Conservation (phyloP, 2,888 invertebrate genomes). For the Nymphalis c-album region DNA sequence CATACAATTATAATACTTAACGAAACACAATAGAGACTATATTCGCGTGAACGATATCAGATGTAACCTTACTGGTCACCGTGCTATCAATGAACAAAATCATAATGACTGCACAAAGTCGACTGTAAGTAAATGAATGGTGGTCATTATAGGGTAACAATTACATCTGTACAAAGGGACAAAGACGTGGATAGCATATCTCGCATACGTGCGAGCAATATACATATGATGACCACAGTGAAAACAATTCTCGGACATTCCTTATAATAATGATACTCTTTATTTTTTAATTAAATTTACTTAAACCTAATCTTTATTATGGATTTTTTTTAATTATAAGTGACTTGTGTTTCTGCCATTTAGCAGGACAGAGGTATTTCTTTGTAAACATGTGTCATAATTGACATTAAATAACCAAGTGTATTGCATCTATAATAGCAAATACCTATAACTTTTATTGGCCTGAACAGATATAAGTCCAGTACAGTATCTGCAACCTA, state of each 20-base stretch:
- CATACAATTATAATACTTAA: not conserved
- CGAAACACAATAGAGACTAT: conserved; percentile 14
- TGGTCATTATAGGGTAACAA: conserved; percentile 59
- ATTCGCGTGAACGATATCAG: conserved; percentile 26
- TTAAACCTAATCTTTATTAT: too few relatives aligned
- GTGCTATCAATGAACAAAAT: conserved; percentile 41
- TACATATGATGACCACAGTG: conserved; percentile 41
- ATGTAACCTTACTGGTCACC: conserved; percentile 30
- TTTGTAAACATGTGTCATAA: too few relatives aligned
- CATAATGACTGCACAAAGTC: conserved; percentile 43
- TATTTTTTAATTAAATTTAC: too few relatives aligned
- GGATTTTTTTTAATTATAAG: too few relatives aligned
- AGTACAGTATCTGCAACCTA: too few relatives aligned
- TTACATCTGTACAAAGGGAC: conserved; percentile 54
- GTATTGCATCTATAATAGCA: too few relatives aligned
- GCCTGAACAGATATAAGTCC: too few relatives aligned
- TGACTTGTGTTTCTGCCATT: too few relatives aligned
- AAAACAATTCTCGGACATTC: not conserved
- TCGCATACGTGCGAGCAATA: conserved; percentile 34
- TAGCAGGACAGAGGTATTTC: too few relatives aligned
- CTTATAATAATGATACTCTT: not conserved
- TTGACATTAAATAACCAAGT: too few relatives aligned
- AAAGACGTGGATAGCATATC: conserved; percentile 50
- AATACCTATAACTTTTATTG: too few relatives aligned
- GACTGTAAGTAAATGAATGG: conserved; percentile 55